Conservation (phyloP, 2,113 vertebrate genomes). For the Callopanchax toddi region DNA sequence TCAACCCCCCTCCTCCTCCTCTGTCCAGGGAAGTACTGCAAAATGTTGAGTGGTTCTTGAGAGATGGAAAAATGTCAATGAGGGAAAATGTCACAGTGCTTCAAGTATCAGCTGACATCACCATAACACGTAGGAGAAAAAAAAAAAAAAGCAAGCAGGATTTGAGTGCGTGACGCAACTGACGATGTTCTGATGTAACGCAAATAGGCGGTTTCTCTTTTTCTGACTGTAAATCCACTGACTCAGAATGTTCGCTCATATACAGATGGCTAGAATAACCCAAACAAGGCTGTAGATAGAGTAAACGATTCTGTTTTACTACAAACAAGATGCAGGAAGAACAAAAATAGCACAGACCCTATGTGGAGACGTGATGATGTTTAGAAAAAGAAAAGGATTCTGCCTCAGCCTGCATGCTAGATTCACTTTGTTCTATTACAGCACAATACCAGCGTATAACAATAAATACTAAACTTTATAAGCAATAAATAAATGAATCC, state of each 20-base stretch:
- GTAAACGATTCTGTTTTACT: no score
- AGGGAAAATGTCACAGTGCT: constrained; percentile 71
- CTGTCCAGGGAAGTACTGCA: constrained; percentile 49
- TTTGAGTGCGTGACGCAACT: constrained; percentile 1
- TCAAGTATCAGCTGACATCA: constrained; percentile 35
- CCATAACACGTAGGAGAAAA: constrained; percentile 2
- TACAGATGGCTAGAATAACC: neutral
- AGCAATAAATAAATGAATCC: constrained; percentile 16
- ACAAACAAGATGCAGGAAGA: no score
- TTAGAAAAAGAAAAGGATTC: no score
- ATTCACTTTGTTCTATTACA: constrained; percentile 30
- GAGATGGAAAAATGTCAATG: constrained; percentile 73
- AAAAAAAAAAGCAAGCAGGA: constrained; percentile 1
- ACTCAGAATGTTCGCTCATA: neutral
- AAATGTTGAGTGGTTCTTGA: constrained; percentile 72
- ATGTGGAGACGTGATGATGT: no score
- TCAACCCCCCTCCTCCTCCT: constrained; percentile 35
- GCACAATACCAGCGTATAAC: no score
- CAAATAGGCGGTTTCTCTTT: neutral
- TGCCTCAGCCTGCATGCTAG: constrained; percentile 4
- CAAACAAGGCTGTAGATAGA: neutral
- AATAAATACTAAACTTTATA: no score
- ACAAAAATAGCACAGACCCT: no score
- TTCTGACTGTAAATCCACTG: neutral
- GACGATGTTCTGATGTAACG: constrained; percentile 1